These are phyloP conservation scores for Emmelina monodactyla DNA, from an alignment of 2,888 invertebrate genomes.

Conservation along the genomic window DNA sequence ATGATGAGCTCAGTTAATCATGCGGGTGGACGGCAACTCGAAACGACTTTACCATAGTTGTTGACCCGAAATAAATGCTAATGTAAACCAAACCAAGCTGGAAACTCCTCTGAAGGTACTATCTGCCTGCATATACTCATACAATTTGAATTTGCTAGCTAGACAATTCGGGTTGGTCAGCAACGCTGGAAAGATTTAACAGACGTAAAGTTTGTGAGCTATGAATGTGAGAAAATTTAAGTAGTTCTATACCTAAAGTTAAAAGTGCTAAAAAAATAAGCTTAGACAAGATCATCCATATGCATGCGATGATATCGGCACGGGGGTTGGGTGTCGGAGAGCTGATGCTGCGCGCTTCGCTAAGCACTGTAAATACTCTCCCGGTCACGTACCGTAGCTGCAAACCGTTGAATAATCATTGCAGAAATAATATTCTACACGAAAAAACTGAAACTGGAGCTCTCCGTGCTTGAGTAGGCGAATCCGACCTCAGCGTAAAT, in stretches of 20 bases:
- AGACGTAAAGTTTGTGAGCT: too few species aligned
- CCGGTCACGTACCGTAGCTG: slow-evolving; percentile 49
- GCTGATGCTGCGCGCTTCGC: slow-evolving; percentile 37
- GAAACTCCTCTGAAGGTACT: too few species aligned
- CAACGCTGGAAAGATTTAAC: too few species aligned
- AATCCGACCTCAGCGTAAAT: slow-evolving; percentile 21
- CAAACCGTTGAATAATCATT: slow-evolving; percentile 62
- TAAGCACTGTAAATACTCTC: slow-evolving; percentile 58
- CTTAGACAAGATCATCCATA: slow-evolving; percentile 24
- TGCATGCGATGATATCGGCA: slow-evolving; percentile 19
- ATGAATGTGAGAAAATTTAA: too few species aligned
- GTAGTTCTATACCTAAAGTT: too few species aligned
- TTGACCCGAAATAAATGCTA: slow-evolving; percentile 7
- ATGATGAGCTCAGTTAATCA: slow-evolving; percentile 4
- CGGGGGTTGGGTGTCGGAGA: slow-evolving; percentile 13
- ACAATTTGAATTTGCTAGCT: too few species aligned
- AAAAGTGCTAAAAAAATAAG: too few species aligned
- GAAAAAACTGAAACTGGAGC: slow-evolving; percentile 34
- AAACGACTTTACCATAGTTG: slow-evolving; percentile 7
- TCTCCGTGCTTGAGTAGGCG: slow-evolving; percentile 25
- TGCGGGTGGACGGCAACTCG: slow-evolving; percentile 2
- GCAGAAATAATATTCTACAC: slow-evolving; percentile 38
- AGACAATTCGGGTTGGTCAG: too few species aligned
- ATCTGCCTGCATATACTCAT: too few species aligned
- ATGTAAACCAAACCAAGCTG: too few species aligned